Evolutionary conservation across 2,113 vertebrate species (phyloP).

Genomic region (Catharus minimus): DNA sequence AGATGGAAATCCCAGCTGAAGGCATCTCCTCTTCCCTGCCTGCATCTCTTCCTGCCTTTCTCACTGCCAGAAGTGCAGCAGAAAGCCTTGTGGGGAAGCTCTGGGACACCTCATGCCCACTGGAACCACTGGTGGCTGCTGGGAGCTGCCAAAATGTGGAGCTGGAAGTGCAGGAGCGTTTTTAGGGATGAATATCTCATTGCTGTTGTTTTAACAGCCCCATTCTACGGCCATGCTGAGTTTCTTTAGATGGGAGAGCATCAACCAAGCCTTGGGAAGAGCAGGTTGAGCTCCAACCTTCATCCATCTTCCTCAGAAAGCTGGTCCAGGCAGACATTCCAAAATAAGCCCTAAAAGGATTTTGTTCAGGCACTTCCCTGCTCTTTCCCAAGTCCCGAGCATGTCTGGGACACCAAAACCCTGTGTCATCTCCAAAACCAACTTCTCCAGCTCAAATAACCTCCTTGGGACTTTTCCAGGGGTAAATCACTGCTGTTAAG

Average conservation of each 20-base stretch:
- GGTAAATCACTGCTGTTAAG: neutral
- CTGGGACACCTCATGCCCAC: too few species aligned
- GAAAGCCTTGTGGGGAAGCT: too few species aligned
- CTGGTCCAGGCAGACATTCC: neutral
- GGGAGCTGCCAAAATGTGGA: accelerated
- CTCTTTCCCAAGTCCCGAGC: neutral
- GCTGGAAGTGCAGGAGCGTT: neutral
- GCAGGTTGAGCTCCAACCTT: neutral
- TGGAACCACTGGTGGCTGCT: neutral
- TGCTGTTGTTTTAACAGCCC: accelerated
- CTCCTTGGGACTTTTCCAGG: neutral
- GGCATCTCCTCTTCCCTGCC: neutral
- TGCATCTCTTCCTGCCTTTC: neutral
- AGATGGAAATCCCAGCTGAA: neutral
- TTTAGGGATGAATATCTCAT: neutral
- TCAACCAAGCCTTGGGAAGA: neutral
- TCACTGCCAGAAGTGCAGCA: neutral
- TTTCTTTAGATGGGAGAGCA: neutral
- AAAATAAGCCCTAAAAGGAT: neutral
- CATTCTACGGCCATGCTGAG: accelerated
- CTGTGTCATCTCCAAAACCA: neutral
- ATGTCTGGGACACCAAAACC: neutral
- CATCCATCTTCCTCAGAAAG: neutral
- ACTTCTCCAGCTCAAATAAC: neutral
- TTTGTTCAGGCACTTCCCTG: neutral